Evolutionary conservation across 2,888 invertebrate genomes (phyloP).

Genomic region (Cantharis rufa): DNA sequence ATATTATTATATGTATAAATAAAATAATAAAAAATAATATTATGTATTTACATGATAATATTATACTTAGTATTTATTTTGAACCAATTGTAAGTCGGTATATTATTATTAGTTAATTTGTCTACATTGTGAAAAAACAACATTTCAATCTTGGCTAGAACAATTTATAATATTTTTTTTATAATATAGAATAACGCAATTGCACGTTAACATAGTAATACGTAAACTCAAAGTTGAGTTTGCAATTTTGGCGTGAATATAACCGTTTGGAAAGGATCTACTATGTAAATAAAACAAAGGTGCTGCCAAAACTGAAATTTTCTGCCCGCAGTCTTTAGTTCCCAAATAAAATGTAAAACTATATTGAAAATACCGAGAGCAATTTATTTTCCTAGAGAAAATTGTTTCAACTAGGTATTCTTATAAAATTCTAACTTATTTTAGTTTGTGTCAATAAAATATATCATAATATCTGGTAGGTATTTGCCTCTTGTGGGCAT

Average conservation of each 20-base stretch:
- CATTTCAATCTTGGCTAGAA: too few species aligned
- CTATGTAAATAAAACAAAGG: conserved; percentile 10
- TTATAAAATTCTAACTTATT: neutral
- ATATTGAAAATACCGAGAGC: neutral
- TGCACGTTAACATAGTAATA: neutral
- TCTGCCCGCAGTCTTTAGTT: conserved; percentile 2
- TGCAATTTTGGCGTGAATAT: neutral
- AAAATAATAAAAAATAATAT: too few species aligned
- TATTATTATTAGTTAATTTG: too few species aligned
- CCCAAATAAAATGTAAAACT: conserved; percentile 21
- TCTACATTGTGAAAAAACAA: too few species aligned
- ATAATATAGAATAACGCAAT: too few species aligned
- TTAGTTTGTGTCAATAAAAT: neutral
- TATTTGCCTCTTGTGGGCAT: neutral
- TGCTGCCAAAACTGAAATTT: neutral
- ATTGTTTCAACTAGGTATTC: neutral
- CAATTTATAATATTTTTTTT: too few species aligned
- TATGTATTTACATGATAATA: too few species aligned
- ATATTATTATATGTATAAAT: too few species aligned
- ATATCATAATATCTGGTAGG: neutral
- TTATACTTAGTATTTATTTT: too few species aligned
- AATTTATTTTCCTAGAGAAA: neutral
- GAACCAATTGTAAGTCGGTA: too few species aligned
- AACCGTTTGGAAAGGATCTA: neutral
- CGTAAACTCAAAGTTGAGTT: neutral